A percentile compares a stretch with the other conserved stretches of the same genome.
These are phyloP conservation scores for Melanaphis sacchari DNA, from an alignment of 1,140 invertebrate species.

Conservation along the genomic window DNA sequence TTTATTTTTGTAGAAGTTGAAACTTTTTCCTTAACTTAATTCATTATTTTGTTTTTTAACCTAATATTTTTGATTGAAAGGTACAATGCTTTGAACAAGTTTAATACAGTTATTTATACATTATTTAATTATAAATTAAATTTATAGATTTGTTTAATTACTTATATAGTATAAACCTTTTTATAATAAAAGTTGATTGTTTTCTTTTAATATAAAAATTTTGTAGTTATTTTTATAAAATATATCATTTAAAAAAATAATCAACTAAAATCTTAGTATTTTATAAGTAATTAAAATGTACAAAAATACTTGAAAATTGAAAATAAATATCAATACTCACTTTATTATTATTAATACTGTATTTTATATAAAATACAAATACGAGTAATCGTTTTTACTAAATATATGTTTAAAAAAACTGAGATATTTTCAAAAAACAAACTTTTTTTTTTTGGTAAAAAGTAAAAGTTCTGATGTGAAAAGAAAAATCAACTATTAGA, in stretches of 20 bases:
- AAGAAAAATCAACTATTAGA: neutral
- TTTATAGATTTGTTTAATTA: neutral
- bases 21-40: neutral
- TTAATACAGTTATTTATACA: neutral
- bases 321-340: neutral
- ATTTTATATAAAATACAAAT: too few relatives aligned
- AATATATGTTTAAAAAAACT: too few relatives aligned
- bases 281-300: too few relatives aligned
- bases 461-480: too few relatives aligned
- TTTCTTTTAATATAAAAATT: neutral
- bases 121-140: neutral
- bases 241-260: too few relatives aligned
- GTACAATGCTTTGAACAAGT: neutral
- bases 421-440: too few relatives aligned
- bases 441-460: too few relatives aligned
- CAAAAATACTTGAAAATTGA: neutral
- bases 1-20: neutral
- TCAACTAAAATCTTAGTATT: too few relatives aligned
- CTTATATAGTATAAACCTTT: neutral
- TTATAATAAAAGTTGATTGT: neutral
- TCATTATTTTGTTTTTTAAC: neutral
- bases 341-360: too few relatives aligned
- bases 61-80: neutral
- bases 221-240: too few relatives aligned
- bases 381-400: too few relatives aligned